phyloP scores from a whole-genome alignment of 1,140 invertebrate genomes.

The Zaprionus ghesquierei region DNA sequence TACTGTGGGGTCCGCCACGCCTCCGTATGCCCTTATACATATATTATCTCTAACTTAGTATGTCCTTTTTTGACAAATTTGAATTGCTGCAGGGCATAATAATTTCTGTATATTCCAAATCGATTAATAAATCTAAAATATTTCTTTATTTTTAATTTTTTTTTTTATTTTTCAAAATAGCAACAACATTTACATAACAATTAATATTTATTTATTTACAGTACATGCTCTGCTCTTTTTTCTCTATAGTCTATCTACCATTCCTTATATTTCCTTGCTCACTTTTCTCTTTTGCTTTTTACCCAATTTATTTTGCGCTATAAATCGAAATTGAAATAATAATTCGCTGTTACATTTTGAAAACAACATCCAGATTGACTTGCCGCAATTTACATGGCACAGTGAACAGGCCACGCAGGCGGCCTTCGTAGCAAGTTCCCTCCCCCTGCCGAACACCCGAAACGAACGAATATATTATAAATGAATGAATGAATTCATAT shows the following conservation, averaged over 20 bases:
- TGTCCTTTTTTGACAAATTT: no score
- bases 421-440: constrained; percentile 8
- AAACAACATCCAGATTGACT: constrained; percentile 52
- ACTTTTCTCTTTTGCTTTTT: neutral
- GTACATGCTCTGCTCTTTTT: neutral
- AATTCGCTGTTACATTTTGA: constrained; percentile 22
- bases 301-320: neutral
- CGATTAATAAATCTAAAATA: no score
- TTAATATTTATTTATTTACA: neutral
- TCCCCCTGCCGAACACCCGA: neutral
- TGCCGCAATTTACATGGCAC: constrained; percentile 44
- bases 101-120: no score
- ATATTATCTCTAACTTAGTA: no score
- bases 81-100: no score
- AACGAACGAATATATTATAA: constrained; percentile 33
- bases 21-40: no score
- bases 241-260: neutral
- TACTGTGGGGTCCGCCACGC: no score
- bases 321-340: constrained; percentile 28
- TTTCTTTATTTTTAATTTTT: no score
- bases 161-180: neutral
- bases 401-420: constrained; percentile 10
- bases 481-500: constrained; percentile 48
- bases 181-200: neutral
- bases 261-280: neutral